phyloP scores from a whole-genome alignment of 2,113 vertebrate genomes.

The Mystacornis crossleyi region DNA sequence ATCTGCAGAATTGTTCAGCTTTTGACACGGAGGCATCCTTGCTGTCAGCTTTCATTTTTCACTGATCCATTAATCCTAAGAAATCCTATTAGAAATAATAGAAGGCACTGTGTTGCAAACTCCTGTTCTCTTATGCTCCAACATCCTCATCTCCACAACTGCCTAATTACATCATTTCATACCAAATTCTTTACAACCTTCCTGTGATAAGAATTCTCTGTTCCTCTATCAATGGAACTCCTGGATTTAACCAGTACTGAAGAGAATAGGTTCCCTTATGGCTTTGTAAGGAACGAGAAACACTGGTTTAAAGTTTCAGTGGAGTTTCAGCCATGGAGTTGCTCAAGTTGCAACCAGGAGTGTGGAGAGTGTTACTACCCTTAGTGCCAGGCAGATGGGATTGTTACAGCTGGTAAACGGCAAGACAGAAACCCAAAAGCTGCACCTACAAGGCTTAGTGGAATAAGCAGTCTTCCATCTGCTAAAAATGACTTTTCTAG shows the following conservation, averaged over 20 bases:
- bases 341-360: too few relatives aligned
- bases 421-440: neutral
- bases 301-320: neutral
- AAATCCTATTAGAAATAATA: neutral
- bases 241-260: neutral
- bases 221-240: neutral
- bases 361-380: too few relatives aligned
- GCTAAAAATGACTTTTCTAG: neutral
- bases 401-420: neutral
- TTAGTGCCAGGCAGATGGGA: too few relatives aligned
- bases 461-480: neutral
- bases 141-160: neutral
- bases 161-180: neutral
- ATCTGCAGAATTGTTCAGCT: neutral
- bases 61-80: neutral
- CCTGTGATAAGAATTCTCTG: neutral
- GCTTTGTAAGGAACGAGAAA: neutral
- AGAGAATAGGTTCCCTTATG: neutral
- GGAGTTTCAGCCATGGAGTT: neutral
- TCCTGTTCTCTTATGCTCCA: neutral
- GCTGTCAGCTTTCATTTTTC: neutral
- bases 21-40: neutral
- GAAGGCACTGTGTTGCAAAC: neutral
- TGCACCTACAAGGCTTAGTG: neutral
- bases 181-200: neutral